Evolutionary conservation across 35 echinoderm and acorn worm genomes (phyloP).

Genomic region (Apostichopus parvimensis): DNA sequence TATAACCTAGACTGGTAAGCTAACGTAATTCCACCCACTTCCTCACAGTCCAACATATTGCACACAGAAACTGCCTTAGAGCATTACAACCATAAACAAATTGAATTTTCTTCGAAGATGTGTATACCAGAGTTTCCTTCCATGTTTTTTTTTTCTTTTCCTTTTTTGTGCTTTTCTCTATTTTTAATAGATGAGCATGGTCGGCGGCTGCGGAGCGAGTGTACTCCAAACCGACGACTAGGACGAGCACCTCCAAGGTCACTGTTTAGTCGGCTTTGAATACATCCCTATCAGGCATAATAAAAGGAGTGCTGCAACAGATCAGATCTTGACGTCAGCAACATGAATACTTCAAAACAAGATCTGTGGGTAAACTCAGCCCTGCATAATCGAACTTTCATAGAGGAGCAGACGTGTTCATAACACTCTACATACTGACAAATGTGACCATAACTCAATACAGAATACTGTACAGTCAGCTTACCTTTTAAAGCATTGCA

Average conservation of each 20-base stretch:
- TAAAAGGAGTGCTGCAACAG: not conserved
- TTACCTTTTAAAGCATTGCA: too few relatives aligned
- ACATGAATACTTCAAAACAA: not conserved
- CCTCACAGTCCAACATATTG: not conserved
- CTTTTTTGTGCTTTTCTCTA: not conserved
- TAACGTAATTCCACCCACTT: not conserved
- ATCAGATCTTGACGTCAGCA: not conserved
- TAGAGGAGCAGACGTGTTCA: too few relatives aligned
- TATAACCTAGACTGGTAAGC: slow-evolving; percentile 1
- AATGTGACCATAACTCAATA: too few relatives aligned
- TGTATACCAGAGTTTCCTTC: too few relatives aligned
- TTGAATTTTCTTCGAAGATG: not conserved
- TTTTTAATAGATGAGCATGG: not conserved
- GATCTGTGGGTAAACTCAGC: not conserved
- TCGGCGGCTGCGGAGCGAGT: not conserved
- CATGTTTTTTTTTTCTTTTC: not conserved
- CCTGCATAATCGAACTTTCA: too few relatives aligned
- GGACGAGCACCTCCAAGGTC: not conserved
- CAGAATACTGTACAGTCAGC: too few relatives aligned
- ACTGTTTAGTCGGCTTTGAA: not conserved
- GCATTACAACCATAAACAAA: slow-evolving; percentile 8
- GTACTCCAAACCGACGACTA: not conserved
- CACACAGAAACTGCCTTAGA: not conserved
- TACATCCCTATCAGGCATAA: not conserved
- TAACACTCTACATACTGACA: too few relatives aligned